Evolutionary conservation across 2,888 invertebrate species (phyloP), one percentile per base, ranked within the genome.

Genomic region (Oegoconia quadripuncta): DNA sequence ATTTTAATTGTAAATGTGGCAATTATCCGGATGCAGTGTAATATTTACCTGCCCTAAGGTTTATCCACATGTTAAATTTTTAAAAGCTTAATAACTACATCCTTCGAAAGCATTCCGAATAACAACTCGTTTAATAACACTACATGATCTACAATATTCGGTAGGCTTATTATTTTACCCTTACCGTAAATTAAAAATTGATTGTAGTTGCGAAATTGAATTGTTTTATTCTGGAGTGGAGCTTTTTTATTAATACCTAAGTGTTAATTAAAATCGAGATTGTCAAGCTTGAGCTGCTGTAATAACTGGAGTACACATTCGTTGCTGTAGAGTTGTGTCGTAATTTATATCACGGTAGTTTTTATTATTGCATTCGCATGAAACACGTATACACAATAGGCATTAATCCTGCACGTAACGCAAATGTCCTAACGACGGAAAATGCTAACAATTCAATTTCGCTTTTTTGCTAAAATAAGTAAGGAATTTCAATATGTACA

Each of bases 381-480:
- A 64, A 57, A 65, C 74, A 74, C 76, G 64, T 72, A 67, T 65
- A 3, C n/a, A 23, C 9, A 5, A 26, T 27, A 22, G 23, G 32
- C 32, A 34, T 34, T 33, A 23, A 12, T 22, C 39, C 37, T 80
- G 83, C 83, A 84, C 83, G 81, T 74, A 63, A 57, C 62, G 70
- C 73, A 67, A 71, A 74, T 74, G 69, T 81, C 81, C 78, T 70
- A 68, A 62, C 63, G 79, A 81, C 76, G 77, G 80, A 80, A 73
- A 70, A 72, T 71, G 76, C 74, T 75, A 81, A 84, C 84, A 86
- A 84, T 86, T 86, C 84, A 84, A 84, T 86, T 86, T 84, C 84
- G 84, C 83, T 83, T 84, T 77, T 79, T 83, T 74, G 83, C 82
- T 83, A 73, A 55, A 67, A 69, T 74, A 67, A 59, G 64, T 79